phyloP scores from a whole-genome alignment of 2,113 vertebrate genomes.

The Mustela lutreola region DNA sequence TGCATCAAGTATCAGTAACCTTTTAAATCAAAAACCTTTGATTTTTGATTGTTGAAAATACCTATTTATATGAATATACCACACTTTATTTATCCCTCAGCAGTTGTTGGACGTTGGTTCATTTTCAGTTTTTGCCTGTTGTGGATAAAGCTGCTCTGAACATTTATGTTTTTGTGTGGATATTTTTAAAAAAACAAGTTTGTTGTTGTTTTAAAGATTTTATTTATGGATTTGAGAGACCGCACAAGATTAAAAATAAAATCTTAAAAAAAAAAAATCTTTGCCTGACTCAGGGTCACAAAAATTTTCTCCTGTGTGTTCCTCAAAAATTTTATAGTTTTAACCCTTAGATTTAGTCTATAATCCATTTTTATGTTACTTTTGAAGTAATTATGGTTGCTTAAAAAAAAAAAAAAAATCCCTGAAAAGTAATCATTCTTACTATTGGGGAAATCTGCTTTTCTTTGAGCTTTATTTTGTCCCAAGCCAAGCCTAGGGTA shows the following conservation, averaged over 20 bases:
- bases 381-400: slow-evolving; percentile 16
- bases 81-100: neutral
- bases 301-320: neutral
- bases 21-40: neutral
- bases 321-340: neutral
- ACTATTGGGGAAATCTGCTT: neutral
- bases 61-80: neutral
- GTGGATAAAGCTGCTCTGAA: neutral
- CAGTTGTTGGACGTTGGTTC: neutral
- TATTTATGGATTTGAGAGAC: neutral
- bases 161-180: neutral
- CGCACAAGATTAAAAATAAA: neutral
- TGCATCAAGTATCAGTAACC: neutral
- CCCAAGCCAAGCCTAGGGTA: neutral
- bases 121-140: neutral
- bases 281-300: neutral
- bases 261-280: neutral
- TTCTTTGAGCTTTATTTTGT: neutral
- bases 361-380: neutral
- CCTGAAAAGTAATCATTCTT: slow-evolving; percentile 44
- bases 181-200: neutral
- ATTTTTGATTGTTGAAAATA: neutral
- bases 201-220: neutral
- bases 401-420: neutral
- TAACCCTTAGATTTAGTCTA: neutral